Evolutionary conservation across 2,113 vertebrate genomes (phyloP).

Genomic region (Vimba vimba): DNA sequence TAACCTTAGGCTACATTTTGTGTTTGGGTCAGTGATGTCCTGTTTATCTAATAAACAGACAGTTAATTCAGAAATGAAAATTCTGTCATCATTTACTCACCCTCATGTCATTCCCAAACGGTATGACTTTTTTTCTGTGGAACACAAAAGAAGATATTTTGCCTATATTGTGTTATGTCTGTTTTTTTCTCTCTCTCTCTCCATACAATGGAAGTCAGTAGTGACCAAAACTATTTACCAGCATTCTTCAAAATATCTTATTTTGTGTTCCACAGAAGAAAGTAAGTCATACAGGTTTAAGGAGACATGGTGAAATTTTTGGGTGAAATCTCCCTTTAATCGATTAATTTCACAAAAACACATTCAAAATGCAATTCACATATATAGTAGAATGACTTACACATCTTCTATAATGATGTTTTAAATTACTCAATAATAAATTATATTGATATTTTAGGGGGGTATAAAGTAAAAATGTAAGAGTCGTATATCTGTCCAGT

Average conservation of each 20-base stretch:
- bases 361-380: neutral
- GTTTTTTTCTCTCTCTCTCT: neutral
- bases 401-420: neutral
- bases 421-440: neutral
- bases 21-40: neutral
- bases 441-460: neutral
- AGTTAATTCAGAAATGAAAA: neutral
- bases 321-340: neutral
- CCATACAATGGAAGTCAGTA: neutral
- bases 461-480: neutral
- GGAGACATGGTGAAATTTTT: no score
- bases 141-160: no score
- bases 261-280: neutral
- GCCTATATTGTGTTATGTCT: no score
- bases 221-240: neutral
- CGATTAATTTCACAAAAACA: neutral
- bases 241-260: neutral
- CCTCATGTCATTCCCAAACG: no score
- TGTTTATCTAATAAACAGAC: neutral
- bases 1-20: neutral
- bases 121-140: no score
- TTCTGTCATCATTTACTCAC: no score
- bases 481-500: neutral
- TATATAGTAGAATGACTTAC: neutral
- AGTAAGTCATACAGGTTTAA: neutral